Evolutionary conservation across 2,113 vertebrate genomes (phyloP).

Genomic region (Aldabrachelys gigantea): DNA sequence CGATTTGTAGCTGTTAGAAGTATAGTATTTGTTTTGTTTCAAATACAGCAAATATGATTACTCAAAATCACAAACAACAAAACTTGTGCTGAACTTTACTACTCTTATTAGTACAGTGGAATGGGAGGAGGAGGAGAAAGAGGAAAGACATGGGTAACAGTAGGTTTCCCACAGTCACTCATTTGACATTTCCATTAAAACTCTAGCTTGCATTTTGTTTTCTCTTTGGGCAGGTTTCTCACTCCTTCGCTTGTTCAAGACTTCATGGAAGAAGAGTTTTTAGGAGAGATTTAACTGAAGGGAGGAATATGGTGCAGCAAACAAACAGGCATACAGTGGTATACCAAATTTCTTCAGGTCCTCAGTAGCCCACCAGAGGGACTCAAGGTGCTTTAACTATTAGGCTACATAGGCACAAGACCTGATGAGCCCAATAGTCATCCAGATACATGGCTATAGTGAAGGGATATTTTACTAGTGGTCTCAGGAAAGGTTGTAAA

Average conservation of each 20-base stretch:
- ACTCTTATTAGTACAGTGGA: neutral
- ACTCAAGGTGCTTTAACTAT: neutral
- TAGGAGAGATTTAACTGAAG: neutral
- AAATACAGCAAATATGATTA: no score
- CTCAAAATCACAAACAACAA: no score
- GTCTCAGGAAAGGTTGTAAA: neutral
- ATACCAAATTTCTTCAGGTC: neutral
- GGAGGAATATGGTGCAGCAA: neutral
- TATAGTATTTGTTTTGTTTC: no score
- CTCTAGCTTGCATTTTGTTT: neutral
- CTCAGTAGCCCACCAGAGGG: neutral
- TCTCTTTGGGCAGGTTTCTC: neutral
- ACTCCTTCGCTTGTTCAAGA: neutral
- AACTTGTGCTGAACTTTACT: neutral
- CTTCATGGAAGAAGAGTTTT: neutral
- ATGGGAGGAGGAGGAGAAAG: neutral
- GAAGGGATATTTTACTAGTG: neutral
- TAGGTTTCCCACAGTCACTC: neutral
- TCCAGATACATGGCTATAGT: neutral
- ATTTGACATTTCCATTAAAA: neutral
- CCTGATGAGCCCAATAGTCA: neutral
- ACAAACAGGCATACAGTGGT: neutral
- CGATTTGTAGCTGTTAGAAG: no score
- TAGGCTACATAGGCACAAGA: neutral
- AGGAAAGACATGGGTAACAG: no score